phyloP scores from a whole-genome alignment of 2,113 vertebrate species.

The Takifugu flavidus region DNA sequence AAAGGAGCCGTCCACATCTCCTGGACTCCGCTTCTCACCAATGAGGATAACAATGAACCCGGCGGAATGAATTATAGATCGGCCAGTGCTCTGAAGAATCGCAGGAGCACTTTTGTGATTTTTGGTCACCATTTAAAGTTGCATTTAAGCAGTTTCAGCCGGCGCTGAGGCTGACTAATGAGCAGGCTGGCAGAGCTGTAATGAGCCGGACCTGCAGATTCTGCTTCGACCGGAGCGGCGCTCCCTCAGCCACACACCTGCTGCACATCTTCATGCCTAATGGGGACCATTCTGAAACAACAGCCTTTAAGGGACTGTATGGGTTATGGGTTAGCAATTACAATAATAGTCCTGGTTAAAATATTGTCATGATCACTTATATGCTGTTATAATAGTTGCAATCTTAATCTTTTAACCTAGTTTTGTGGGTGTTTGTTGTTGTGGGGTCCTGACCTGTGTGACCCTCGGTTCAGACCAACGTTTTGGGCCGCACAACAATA shows the following conservation, averaged over 20 bases:
- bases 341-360: too few species aligned
- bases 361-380: too few species aligned
- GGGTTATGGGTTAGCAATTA: too few species aligned
- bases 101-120: constrained; percentile 52
- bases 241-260: neutral
- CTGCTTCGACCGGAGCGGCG: constrained; percentile 17
- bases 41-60: constrained; percentile 64
- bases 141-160: constrained; percentile 34
- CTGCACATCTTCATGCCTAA: neutral
- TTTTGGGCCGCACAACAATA: too few species aligned
- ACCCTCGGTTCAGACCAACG: too few species aligned
- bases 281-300: too few species aligned
- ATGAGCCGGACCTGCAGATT: constrained; percentile 40
- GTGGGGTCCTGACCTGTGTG: too few species aligned
- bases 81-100: constrained; percentile 45
- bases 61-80: constrained; percentile 64
- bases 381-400: too few species aligned
- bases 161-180: constrained; percentile 48
- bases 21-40: constrained; percentile 50
- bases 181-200: constrained; percentile 31
- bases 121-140: constrained; percentile 41
- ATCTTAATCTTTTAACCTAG: too few species aligned
- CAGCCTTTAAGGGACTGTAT: too few species aligned
- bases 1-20: constrained; percentile 40
- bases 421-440: too few species aligned